Evolutionary conservation across 2,797 vertebrate species (phyloP).

Genomic region (Emydoidea blandingii): DNA sequence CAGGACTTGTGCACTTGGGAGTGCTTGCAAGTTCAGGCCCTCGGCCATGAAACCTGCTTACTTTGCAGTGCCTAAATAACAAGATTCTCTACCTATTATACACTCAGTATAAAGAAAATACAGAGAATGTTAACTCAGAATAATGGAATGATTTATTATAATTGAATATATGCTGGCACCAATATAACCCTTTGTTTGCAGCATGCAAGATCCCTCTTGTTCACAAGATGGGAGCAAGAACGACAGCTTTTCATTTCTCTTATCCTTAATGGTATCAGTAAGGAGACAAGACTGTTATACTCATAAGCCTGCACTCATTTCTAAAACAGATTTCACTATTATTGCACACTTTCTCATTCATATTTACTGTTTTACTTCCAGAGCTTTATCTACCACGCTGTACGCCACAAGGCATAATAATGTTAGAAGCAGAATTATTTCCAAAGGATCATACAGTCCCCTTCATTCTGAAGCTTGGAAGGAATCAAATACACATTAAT

Average conservation of each 20-base stretch:
- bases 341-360: background rate
- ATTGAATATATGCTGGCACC: background rate
- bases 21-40: background rate
- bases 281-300: background rate
- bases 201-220: background rate
- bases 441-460: background rate
- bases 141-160: no score
- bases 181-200: accelerated
- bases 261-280: background rate
- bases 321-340: background rate
- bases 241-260: background rate
- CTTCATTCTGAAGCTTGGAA: background rate
- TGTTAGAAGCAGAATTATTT: background rate
- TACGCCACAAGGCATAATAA: background rate
- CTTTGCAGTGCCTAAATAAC: background rate
- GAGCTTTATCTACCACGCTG: background rate
- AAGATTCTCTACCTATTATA: background rate
- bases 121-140: no score
- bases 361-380: background rate
- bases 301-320: background rate
- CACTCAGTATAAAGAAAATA: background rate
- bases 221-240: background rate
- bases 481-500: background rate
- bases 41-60: no score
- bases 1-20: background rate